Conservation (phyloP, 1,140 invertebrate species). For the Cotesia chilonis region DNA sequence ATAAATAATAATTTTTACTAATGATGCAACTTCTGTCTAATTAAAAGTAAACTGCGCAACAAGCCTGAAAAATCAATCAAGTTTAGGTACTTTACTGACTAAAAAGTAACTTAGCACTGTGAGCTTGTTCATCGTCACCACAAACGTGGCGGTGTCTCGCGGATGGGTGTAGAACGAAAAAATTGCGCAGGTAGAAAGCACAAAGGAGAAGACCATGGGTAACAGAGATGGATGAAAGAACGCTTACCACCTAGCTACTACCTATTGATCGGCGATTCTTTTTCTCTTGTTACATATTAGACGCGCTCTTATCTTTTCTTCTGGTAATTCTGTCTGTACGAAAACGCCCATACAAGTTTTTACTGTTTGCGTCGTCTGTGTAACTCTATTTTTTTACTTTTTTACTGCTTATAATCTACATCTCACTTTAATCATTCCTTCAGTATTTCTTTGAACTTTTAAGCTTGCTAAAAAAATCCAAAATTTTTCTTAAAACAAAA, state of each 20-base stretch:
- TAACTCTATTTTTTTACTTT: constrained; percentile 39
- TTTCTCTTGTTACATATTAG: constrained; percentile 68
- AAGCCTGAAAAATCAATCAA: too few species aligned
- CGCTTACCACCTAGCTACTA: constrained; percentile 64
- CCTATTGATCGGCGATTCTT: constrained; percentile 67
- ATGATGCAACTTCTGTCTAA: too few species aligned
- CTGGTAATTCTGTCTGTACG: constrained; percentile 34
- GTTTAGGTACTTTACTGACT: not conserved
- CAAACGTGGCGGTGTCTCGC: constrained; percentile 28
- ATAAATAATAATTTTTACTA: too few species aligned
- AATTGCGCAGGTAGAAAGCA: constrained; percentile 53
- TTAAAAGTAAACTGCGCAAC: too few species aligned
- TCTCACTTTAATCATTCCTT: not conserved
- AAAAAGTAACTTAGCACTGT: constrained; percentile 9
- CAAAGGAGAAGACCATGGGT: constrained; percentile 44
- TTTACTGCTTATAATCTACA: constrained; percentile 36
- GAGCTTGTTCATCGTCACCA: not conserved
- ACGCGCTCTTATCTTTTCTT: constrained; percentile 57
- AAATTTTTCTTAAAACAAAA: too few species aligned
- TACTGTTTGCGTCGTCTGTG: constrained; percentile 19
- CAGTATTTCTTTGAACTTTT: not conserved
- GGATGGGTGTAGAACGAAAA: constrained; percentile 34
- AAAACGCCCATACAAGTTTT: constrained; percentile 37
- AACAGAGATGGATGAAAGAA: constrained; percentile 63
- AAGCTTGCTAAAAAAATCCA: too few species aligned